These are phyloP conservation scores for Bubalus kerabau DNA, from an alignment of 2,113 vertebrate species.

Conservation along the genomic window DNA sequence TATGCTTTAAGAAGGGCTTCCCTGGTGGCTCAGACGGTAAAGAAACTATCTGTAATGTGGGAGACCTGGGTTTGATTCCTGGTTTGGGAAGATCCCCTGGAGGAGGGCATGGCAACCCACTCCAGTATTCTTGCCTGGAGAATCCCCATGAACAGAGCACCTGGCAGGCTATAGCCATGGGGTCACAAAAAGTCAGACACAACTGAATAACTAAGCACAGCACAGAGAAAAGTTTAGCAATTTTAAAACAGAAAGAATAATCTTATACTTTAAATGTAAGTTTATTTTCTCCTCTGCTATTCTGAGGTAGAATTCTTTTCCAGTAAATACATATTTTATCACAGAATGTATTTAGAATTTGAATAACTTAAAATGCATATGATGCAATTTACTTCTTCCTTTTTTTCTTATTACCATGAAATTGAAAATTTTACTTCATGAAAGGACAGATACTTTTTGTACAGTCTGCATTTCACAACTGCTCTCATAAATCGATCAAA, in stretches of 20 bases:
- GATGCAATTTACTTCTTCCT: not conserved
- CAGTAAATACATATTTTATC: not conserved
- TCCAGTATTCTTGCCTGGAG: not conserved
- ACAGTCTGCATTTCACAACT: not conserved
- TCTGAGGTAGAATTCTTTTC: not conserved
- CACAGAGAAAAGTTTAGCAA: not conserved
- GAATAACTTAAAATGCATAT: not conserved
- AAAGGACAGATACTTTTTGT: not conserved
- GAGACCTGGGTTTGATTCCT: not conserved
- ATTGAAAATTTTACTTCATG: not conserved
- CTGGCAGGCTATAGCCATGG: not conserved
- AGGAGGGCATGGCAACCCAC: not conserved
- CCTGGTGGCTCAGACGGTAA: accelerated
- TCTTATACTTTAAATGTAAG: not conserved
- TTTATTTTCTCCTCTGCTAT: not conserved
- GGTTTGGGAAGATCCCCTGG: not conserved
- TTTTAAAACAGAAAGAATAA: not conserved
- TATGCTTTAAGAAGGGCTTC: not conserved
- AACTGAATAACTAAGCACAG: not conserved
- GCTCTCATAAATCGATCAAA: not conserved
- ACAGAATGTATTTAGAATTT: not conserved
- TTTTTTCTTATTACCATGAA: not conserved
- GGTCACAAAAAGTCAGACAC: not conserved
- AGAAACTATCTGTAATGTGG: not conserved
- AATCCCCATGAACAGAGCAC: not conserved